Evolutionary conservation across 2,888 invertebrate genomes (phyloP).

Genomic region (Scaptodrosophila latifasciaeformis): DNA sequence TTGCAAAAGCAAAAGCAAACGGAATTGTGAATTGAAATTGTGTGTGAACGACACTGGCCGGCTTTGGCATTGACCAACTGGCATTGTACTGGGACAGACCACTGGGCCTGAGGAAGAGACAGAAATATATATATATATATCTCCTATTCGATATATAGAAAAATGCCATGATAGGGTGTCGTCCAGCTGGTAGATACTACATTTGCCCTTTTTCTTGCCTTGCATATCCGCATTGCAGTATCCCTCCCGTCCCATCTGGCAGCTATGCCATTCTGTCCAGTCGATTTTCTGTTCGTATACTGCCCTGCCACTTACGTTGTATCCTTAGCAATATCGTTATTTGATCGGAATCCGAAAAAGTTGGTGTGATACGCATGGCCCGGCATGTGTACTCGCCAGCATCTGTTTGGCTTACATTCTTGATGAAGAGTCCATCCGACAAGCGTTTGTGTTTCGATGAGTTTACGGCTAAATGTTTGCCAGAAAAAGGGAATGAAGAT

Average conservation of each 20-base stretch:
- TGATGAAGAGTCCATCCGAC: conserved; percentile 78
- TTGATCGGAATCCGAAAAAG: conserved; percentile 76
- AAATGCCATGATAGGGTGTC: not conserved
- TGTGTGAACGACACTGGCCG: not conserved
- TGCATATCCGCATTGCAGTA: too few species aligned
- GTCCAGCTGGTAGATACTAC: too few species aligned
- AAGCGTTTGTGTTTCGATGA: conserved; percentile 75
- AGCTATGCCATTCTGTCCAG: too few species aligned
- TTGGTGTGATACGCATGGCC: conserved; percentile 77
- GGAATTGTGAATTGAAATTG: conserved; percentile 8
- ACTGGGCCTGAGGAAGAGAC: too few species aligned
- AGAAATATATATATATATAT: not conserved
- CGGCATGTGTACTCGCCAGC: conserved; percentile 78
- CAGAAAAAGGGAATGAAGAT: conserved; percentile 2
- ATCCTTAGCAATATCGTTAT: conserved; percentile 77
- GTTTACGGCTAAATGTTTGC: conserved; percentile 63
- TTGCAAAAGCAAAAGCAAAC: too few species aligned
- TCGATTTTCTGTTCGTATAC: conserved; percentile 5
- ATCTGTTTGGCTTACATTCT: conserved; percentile 77
- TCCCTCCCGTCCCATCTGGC: too few species aligned
- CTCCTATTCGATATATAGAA: not conserved
- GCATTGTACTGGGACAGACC: conserved; percentile 3
- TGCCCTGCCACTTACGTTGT: conserved; percentile 77
- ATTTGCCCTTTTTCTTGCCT: too few species aligned
- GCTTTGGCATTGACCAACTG: conserved; percentile 4